Evolutionary conservation across 2,113 vertebrate genomes (phyloP).

Genomic region (Trichechus manatus): DNA sequence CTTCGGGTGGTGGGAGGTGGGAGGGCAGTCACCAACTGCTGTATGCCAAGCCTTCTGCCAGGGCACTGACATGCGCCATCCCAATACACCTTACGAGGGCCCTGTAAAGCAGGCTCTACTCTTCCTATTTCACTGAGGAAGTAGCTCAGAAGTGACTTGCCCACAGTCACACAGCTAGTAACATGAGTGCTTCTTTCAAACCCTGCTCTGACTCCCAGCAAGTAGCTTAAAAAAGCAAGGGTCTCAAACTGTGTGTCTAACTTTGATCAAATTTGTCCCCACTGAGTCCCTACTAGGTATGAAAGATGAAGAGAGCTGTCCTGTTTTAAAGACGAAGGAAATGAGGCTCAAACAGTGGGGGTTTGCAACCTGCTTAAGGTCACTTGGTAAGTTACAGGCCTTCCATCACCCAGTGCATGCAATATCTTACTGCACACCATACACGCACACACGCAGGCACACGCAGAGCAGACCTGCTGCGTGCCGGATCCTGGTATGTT

Average conservation of each 20-base stretch:
- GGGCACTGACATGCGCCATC: not conserved
- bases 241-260: not conserved
- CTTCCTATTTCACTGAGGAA: not conserved
- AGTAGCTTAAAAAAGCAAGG: not conserved
- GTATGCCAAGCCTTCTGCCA: not conserved
- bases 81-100: not conserved
- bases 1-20: not conserved
- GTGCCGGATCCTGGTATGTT: rapidly evolving
- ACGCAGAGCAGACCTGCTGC: not conserved
- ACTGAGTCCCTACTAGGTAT: not conserved
- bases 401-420: not conserved
- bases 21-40: not conserved
- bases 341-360: not conserved
- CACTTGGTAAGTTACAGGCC: not conserved
- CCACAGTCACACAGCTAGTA: not conserved
- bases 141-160: not conserved
- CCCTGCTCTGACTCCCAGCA: not conserved
- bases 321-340: not conserved
- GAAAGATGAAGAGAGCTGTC: not conserved
- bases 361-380: not conserved
- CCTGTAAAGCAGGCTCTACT: too few species aligned
- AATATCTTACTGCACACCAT: not conserved
- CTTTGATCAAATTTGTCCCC: not conserved
- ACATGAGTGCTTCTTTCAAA: not conserved
- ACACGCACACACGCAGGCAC: not conserved